A percentile compares a stretch with the other conserved stretches of the same genome.
Conservation (phyloP, 2,113 vertebrate species). For the Thamnophis sirtalis region DNA sequence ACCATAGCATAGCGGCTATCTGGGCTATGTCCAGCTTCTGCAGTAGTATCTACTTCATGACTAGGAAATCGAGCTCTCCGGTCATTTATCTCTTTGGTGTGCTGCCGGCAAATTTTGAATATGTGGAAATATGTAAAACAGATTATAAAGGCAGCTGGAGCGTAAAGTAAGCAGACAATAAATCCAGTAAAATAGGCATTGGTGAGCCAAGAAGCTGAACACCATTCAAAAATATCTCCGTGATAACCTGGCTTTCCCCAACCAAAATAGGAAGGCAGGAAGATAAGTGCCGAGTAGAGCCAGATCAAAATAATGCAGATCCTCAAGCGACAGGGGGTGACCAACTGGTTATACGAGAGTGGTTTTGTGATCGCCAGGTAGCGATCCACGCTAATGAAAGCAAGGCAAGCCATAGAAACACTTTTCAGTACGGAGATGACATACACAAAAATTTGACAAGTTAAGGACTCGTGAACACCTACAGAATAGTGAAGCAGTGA, state of each 20-base stretch:
- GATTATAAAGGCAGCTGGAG: constrained; percentile 92
- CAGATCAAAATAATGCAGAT: constrained; percentile 93
- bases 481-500: constrained; percentile 93
- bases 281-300: constrained; percentile 92
- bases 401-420: constrained; percentile 96
- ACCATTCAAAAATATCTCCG: constrained; percentile 98
- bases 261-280: constrained; percentile 94
- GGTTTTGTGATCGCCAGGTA: constrained; percentile 97
- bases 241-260: constrained; percentile 99
- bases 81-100: constrained; percentile 96
- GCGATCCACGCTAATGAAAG: constrained; percentile 95
- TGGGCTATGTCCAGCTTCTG: constrained; percentile 83
- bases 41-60: constrained; percentile 84
- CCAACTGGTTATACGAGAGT: constrained; percentile 95
- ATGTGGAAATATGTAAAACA: constrained; percentile 99
- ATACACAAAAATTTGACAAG: constrained; percentile 95
- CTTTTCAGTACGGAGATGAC: constrained; percentile 97
- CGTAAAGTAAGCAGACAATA: constrained; percentile 94
- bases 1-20: constrained; percentile 96
- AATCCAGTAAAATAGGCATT: constrained; percentile 95
- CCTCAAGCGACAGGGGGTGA: constrained; percentile 92
- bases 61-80: constrained; percentile 91
- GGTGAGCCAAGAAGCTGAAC: constrained; percentile 93
- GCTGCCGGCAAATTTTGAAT: constrained; percentile 96
- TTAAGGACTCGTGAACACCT: constrained; percentile 88